These are phyloP conservation scores for Nysson spinosus DNA, from an alignment of 2,888 invertebrate genomes.

Conservation along the genomic window DNA sequence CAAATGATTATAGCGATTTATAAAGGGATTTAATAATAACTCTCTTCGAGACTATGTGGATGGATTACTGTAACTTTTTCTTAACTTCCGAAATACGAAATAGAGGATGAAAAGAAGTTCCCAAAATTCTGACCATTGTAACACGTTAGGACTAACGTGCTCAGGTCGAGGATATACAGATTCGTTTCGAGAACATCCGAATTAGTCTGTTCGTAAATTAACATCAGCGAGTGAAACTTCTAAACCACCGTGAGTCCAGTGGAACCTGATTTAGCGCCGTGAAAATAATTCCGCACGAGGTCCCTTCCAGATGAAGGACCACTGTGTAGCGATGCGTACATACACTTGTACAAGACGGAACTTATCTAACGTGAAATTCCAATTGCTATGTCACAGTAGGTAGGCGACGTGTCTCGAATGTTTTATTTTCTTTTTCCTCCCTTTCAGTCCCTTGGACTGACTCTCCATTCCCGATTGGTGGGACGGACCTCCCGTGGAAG, in stretches of 20 bases:
- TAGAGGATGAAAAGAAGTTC: conserved; percentile 42
- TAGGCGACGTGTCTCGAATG: not conserved
- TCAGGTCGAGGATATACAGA: conserved; percentile 55
- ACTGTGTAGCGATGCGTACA: not conserved
- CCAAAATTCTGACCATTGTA: conserved; percentile 55
- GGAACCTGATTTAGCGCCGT: conserved; percentile 47
- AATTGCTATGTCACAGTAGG: conserved; percentile 1
- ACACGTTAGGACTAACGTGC: conserved; percentile 56
- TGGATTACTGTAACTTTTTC: conserved; percentile 11
- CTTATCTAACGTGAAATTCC: conserved; percentile 10
- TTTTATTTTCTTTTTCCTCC: conserved; percentile 3
- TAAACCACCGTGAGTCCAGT: conserved; percentile 23
- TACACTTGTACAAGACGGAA: no score
- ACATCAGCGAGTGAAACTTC: conserved; percentile 53
- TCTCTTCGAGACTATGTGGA: no score
- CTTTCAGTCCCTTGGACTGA: not conserved
- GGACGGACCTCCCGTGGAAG: conserved; percentile 30
- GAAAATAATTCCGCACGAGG: conserved; percentile 37
- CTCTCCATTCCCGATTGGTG: conserved; percentile 6
- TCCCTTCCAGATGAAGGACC: no score
- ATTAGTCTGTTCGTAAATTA: conserved; percentile 57
- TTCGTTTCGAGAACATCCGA: conserved; percentile 45
- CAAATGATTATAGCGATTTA: no score
- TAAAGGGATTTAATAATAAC: no score
- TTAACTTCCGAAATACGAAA: conserved; percentile 45